Conservation (phyloP, 1,140 invertebrate species). For the Oreohelix idahoensis region DNA sequence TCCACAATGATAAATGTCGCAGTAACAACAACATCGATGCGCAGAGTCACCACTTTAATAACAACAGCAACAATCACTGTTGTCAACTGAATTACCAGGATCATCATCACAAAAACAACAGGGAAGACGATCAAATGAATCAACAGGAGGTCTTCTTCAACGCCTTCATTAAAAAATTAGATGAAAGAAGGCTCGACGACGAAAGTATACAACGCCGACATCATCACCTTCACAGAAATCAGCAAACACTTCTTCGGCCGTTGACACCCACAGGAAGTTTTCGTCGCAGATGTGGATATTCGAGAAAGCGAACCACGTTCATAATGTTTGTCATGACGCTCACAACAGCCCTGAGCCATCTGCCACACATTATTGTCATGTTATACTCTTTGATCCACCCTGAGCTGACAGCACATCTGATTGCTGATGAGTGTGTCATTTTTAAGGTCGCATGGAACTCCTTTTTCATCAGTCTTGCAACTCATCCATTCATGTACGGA, state of each 20-base stretch:
- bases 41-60: neutral
- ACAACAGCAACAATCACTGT: neutral
- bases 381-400: constrained; percentile 35
- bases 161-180: constrained; percentile 27
- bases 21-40: neutral
- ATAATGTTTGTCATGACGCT: constrained; percentile 55
- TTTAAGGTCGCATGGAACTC: constrained; percentile 47
- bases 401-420: constrained; percentile 19
- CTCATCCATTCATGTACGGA: constrained; percentile 60
- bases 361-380: constrained; percentile 48
- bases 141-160: constrained; percentile 38
- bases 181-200: constrained; percentile 13
- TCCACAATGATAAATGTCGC: neutral
- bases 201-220: neutral
- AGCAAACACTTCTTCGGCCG: neutral
- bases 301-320: constrained; percentile 45
- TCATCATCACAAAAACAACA: neutral
- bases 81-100: neutral
- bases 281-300: constrained; percentile 28
- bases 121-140: neutral
- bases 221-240: neutral
- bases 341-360: constrained; percentile 50
- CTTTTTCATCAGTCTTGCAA: constrained; percentile 56
- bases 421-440: constrained; percentile 24
- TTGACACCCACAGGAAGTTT: constrained; percentile 25